Conservation (phyloP, 1,140 invertebrate genomes). For the Monomorium pharaonis region DNA sequence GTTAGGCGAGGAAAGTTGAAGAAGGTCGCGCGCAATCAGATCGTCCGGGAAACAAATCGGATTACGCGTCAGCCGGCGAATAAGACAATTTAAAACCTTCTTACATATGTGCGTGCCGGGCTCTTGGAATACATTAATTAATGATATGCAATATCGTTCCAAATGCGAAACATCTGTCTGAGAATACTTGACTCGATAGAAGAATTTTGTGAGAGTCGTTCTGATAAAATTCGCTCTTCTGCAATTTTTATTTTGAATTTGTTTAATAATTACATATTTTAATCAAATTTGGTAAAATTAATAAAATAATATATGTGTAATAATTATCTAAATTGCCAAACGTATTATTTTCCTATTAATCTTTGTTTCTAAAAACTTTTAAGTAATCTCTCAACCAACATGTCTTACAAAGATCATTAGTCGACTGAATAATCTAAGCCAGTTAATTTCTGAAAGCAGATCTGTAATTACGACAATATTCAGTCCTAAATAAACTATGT, state of each 20-base stretch:
- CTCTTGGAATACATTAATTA: slow-evolving; percentile 37
- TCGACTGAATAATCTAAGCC: not conserved
- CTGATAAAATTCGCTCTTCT: not conserved
- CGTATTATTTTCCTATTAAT: not conserved
- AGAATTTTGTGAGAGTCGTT: not conserved
- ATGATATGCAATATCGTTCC: slow-evolving; percentile 26
- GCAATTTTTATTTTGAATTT: not conserved
- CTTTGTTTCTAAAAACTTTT: not conserved
- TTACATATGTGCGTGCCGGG: not conserved
- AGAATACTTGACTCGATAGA: not conserved
- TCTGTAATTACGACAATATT: slow-evolving; percentile 8
- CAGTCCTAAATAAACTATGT: not conserved
- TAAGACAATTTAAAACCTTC: slow-evolving; percentile 43
- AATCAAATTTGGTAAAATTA: not conserved
- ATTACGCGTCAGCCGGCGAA: slow-evolving; percentile 52
- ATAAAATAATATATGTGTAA: not conserved
- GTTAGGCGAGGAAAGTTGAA: slow-evolving; percentile 41
- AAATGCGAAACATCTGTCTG: not conserved
- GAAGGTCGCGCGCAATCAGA: slow-evolving; percentile 51
- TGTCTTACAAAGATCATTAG: not conserved
- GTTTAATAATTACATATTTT: no score
- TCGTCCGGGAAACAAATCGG: slow-evolving; percentile 52
- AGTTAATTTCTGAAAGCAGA: not conserved
- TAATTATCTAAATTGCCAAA: not conserved
- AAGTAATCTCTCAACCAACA: not conserved